Percentiles rank a stretch among this genome's conserved stretches.
These are phyloP conservation scores for Cryptophagus acutangulus DNA, from an alignment of 2,888 invertebrate species.

Conservation along the genomic window DNA sequence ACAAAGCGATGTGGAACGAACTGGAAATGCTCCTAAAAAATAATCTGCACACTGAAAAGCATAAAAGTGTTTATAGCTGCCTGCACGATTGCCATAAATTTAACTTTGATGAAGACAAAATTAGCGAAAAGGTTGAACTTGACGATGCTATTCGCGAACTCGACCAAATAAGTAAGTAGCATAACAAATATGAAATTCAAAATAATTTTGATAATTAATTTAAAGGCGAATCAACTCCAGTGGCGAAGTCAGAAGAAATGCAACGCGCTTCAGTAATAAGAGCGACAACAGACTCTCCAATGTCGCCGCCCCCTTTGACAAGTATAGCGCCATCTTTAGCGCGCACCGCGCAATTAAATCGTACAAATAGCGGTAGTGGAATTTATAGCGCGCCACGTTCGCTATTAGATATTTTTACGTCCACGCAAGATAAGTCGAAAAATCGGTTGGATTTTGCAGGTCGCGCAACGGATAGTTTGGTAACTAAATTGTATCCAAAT, in stretches of 20 bases:
- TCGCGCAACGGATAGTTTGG: conserved; percentile 51
- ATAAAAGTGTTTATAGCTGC: conserved; percentile 72
- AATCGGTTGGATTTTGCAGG: conserved; percentile 58
- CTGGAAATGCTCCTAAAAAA: conserved; percentile 76
- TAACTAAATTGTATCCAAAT: conserved; percentile 72
- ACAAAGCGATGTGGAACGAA: conserved; percentile 85
- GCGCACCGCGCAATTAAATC: conserved; percentile 27
- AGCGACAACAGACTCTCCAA: conserved; percentile 79
- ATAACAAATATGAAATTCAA: conserved; percentile 1
- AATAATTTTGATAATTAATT: too few relatives aligned
- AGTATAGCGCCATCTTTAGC: conserved; percentile 37
- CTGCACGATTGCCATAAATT: conserved; percentile 70
- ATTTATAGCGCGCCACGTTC: conserved; percentile 48
- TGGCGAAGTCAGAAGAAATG: conserved; percentile 24
- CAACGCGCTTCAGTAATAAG: conserved; percentile 56
- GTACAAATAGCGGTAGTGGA: conserved; percentile 32
- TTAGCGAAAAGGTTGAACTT: conserved; percentile 56
- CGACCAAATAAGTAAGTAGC: conserved; percentile 51
- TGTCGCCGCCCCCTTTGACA: conserved; percentile 67
- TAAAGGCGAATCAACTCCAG: too few relatives aligned
- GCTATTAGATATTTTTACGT: conserved; percentile 64
- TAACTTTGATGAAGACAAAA: conserved; percentile 54
- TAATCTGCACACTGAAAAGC: conserved; percentile 72
- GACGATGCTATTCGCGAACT: conserved; percentile 57
- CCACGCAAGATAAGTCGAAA: conserved; percentile 50